Conservation (phyloP, 2,888 invertebrate genomes). For the Pammene aurita region DNA sequence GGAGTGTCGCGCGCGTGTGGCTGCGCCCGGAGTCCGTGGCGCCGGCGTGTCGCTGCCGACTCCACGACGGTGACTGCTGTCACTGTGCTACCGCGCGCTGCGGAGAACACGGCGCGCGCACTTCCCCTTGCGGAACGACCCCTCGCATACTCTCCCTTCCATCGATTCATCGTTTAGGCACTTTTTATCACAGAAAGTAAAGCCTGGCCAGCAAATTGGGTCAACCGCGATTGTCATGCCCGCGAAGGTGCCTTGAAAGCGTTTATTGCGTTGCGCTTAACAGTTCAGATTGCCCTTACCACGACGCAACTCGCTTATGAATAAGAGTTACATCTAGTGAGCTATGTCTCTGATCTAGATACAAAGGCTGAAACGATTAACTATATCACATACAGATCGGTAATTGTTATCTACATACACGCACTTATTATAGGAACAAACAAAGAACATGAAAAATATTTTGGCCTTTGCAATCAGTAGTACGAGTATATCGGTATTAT, state of each 20-base stretch:
- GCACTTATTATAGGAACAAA: no score
- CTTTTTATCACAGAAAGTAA: conserved; percentile 61
- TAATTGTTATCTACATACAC: no score
- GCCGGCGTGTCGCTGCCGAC: conserved; percentile 41
- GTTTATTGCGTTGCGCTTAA: not conserved
- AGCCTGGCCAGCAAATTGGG: conserved; percentile 54
- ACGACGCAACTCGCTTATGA: not conserved
- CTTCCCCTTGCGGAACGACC: conserved; percentile 46
- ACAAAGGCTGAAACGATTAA: no score
- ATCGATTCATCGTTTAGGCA: conserved; percentile 65
- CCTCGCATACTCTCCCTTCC: conserved; percentile 55
- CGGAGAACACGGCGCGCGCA: conserved; percentile 62
- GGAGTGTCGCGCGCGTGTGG: conserved; percentile 13
- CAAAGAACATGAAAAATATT: no score
- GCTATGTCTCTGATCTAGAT: not conserved
- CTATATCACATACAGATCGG: no score
- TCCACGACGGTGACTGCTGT: conserved; percentile 44
- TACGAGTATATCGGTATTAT: no score
- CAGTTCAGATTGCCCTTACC: not conserved
- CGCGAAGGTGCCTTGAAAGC: conserved; percentile 30
- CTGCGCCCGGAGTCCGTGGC: conserved; percentile 18
- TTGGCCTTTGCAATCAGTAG: no score
- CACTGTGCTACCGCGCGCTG: conserved; percentile 45
- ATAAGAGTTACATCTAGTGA: not conserved
- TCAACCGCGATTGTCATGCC: conserved; percentile 50